Conservation (phyloP, 2,888 invertebrate species). For the Dioctria rufipes region DNA sequence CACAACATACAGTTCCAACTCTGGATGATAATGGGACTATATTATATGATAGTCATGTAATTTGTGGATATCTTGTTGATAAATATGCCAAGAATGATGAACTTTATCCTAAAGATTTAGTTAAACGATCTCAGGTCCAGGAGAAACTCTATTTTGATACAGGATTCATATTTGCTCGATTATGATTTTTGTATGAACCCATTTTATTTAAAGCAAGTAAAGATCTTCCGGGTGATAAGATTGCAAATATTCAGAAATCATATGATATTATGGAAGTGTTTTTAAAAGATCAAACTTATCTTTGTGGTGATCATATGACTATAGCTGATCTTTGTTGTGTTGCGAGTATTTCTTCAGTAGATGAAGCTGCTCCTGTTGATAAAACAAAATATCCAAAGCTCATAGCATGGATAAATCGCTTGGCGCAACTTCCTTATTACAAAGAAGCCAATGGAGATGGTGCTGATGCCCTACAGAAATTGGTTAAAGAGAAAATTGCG, state of each 20-base stretch:
- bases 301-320: slow-evolving; percentile 64
- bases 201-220: slow-evolving; percentile 32
- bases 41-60: slow-evolving; percentile 72
- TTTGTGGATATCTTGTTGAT: slow-evolving; percentile 73
- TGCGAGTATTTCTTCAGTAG: slow-evolving; percentile 63
- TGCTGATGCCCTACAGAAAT: slow-evolving; percentile 41
- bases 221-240: slow-evolving; percentile 57
- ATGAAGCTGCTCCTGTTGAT: slow-evolving; percentile 63
- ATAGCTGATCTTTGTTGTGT: slow-evolving; percentile 66
- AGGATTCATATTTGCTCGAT: slow-evolving; percentile 65
- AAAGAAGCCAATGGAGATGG: slow-evolving; percentile 62
- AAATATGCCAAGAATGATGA: slow-evolving; percentile 73
- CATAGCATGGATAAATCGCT: slow-evolving; percentile 64
- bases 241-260: slow-evolving; percentile 63
- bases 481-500: slow-evolving; percentile 34
- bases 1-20: slow-evolving; percentile 72
- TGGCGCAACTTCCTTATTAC: slow-evolving; percentile 65
- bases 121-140: slow-evolving; percentile 71
- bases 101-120: slow-evolving; percentile 74
- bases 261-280: slow-evolving; percentile 66
- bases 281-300: slow-evolving; percentile 61
- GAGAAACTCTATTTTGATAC: slow-evolving; percentile 69
- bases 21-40: slow-evolving; percentile 68
- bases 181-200: slow-evolving; percentile 60
- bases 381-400: slow-evolving; percentile 63